Conservation (phyloP, 2,797 vertebrate species). For the Enteromius fasciolatus region DNA sequence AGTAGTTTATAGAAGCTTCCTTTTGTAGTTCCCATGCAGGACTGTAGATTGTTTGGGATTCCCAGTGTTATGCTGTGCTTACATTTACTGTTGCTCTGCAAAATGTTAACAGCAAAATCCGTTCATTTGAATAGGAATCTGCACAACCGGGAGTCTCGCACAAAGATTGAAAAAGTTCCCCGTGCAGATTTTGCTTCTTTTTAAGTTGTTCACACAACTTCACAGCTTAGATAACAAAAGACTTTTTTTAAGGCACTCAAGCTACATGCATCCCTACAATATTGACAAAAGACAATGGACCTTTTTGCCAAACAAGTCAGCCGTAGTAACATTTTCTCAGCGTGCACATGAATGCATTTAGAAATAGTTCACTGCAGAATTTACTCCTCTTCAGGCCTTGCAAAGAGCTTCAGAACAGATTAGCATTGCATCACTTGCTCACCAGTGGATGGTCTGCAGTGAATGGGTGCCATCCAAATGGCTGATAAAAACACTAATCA, state of each 20-base stretch:
- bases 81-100: not conserved
- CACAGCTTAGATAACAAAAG: not conserved
- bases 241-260: not conserved
- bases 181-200: not conserved
- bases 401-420: not conserved
- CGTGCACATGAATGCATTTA: not conserved
- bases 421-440: not conserved
- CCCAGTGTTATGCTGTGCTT: not conserved
- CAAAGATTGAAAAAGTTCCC: not conserved
- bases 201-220: not conserved
- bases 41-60: conserved; percentile 5
- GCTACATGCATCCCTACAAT: not conserved
- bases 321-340: conserved; percentile 2
- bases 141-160: not conserved
- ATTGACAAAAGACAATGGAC: not conserved
- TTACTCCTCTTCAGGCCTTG: not conserved
- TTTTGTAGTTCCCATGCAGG: conserved; percentile 32
- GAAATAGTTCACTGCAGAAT: not conserved
- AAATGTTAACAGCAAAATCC: not conserved
- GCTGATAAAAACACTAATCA: not conserved
- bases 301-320: not conserved
- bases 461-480: conserved; percentile 2
- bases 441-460: not conserved
- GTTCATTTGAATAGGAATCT: not conserved
- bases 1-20: conserved; percentile 36